Conservation (phyloP, 2,888 invertebrate genomes). For the Trissonchulus latispiculum region DNA sequence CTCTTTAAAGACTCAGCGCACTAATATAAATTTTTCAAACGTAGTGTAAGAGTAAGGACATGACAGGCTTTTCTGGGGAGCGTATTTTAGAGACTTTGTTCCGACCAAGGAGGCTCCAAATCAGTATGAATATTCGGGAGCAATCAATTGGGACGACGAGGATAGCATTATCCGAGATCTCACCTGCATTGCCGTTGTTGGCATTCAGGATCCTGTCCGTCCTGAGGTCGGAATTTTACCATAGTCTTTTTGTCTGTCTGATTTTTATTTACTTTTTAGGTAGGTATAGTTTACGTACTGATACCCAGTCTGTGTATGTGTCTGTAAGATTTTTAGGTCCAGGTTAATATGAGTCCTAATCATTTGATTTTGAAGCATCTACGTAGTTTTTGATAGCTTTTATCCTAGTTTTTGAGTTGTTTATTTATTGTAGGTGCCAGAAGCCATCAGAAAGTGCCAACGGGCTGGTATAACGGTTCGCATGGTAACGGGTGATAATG, state of each 20-base stretch:
- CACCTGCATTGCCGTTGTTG: conserved; percentile 89
- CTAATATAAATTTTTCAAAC: too few relatives aligned
- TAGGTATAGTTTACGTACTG: too few relatives aligned
- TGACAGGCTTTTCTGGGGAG: too few relatives aligned
- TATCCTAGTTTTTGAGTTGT: too few relatives aligned
- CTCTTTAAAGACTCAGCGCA: too few relatives aligned
- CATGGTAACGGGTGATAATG: conserved; percentile 99
- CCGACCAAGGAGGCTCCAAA: conserved; percentile 17
- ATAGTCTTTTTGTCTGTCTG: too few relatives aligned
- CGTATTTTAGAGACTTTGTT: conserved; percentile 22
- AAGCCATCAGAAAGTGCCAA: conserved; percentile 90
- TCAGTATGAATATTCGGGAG: conserved; percentile 51
- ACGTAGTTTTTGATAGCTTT: too few relatives aligned
- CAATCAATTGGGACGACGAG: conserved; percentile 86
- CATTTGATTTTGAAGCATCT: too few relatives aligned
- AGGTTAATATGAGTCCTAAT: too few relatives aligned
- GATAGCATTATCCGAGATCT: conserved; percentile 80
- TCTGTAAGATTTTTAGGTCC: too few relatives aligned
- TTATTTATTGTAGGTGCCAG: conserved; percentile 51
- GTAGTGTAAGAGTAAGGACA: too few relatives aligned
- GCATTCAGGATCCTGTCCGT: conserved; percentile 97
- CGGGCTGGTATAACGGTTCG: conserved; percentile 95
- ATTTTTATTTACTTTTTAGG: neutral
- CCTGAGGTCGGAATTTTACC: conserved; percentile 56
- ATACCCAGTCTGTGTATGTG: too few relatives aligned